Base-by-base conservation (phyloP, 1,140 invertebrate species). In the Zelostemma sp. region DNA sequence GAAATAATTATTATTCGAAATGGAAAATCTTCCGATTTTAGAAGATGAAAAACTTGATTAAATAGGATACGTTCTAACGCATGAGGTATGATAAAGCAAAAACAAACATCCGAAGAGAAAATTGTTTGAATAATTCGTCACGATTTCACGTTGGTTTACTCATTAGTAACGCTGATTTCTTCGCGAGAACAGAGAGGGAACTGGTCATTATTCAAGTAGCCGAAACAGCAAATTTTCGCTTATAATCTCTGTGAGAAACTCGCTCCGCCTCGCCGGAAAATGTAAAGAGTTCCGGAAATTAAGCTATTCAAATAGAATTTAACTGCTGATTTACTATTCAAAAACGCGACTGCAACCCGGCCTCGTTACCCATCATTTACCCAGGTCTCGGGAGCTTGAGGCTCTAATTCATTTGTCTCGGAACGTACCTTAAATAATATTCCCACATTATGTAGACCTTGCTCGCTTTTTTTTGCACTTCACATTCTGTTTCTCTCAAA, bases 301-400 rank as follows among this genome's bases (percentile, higher is more conserved):
- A 68, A 75, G 57, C 68, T 73, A 68, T 79, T 76, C 64, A 77
- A 74, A 69, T 72, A 58, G 57, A 68, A 72, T 67, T 72, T 72
- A 66, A 74, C 74, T 70, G 65, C 64, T 73, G 70, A 71, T 75
- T 73, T 67, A 58, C 71, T 70, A 73, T 71, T 77, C 72, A 78
- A 77, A 76, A 76, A 70, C 69, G 68, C 53, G 56, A 60, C 56
- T 55, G 58, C 55, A 54, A 64, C 48, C 41, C 63, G 50, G 57
- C 38, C 63, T 73, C 68, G 70, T 70, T 72, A 75, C 60, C 64
- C 59, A 68, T 73, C 68, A 71, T 73, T 75, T 69, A 74, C 62
- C 62, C 55, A 68, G 74, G 74, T 74, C 54, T 60, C 54, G 47
- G 56, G 49, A 61, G 59, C 62, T 25, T 62, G 58, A 25, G 38